Percentiles rank a stretch among this genome's conserved stretches.
Conservation (phyloP, 2,888 invertebrate species). For the Chironomus riparius region DNA sequence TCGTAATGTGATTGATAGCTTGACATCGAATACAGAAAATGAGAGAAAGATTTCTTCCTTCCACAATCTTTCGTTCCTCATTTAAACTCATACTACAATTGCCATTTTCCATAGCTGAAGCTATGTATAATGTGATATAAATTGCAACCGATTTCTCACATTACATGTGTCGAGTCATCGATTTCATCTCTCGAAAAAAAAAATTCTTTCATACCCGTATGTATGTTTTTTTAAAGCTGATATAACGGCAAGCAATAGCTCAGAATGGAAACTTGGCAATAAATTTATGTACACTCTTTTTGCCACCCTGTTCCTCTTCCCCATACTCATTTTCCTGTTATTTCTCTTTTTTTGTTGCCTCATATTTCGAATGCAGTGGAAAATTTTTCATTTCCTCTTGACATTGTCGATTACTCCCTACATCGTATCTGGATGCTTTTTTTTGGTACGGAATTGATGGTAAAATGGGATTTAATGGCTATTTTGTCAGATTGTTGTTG, state of each 20-base stretch:
- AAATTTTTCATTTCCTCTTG: not conserved
- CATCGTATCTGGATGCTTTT: not conserved
- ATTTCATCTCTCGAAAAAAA: not conserved
- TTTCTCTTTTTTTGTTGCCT: not conserved
- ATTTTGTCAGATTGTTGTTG: too few relatives aligned
- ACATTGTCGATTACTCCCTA: not conserved
- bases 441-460: not conserved
- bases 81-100: not conserved
- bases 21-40: not conserved
- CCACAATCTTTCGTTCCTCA: not conserved
- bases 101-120: not conserved
- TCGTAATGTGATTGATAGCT: not conserved
- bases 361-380: not conserved
- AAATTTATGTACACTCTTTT: not conserved
- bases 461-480: too few relatives aligned
- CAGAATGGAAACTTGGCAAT: not conserved
- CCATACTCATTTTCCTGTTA: not conserved
- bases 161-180: conserved; percentile 10
- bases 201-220: not conserved
- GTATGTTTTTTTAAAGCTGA: not conserved
- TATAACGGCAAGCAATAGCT: not conserved
- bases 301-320: not conserved
- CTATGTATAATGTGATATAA: not conserved
- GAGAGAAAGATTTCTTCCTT: not conserved
- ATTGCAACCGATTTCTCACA: not conserved